Evolutionary conservation across 35 echinoderm and acorn worm genomes (phyloP).

Genomic region (Stichopus chloronotus): DNA sequence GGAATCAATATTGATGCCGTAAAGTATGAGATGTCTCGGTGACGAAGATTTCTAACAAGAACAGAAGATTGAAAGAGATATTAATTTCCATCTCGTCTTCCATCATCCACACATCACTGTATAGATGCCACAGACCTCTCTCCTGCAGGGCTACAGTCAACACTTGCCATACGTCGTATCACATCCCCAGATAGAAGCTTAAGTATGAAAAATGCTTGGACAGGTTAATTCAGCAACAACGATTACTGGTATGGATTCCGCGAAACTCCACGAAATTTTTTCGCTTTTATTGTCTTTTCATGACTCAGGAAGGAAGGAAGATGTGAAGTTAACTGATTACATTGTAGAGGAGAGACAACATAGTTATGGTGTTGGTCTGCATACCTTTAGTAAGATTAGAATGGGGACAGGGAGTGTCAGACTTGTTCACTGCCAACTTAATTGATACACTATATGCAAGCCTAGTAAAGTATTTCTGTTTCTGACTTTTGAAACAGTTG

Average conservation of each 20-base stretch:
- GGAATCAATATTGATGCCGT: conserved; percentile 48
- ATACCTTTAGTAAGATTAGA: too few species aligned
- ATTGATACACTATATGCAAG: too few species aligned
- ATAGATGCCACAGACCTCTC: neutral
- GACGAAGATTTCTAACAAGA: conserved; percentile 17
- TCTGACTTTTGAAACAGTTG: too few species aligned
- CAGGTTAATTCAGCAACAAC: neutral
- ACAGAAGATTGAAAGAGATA: conserved; percentile 28
- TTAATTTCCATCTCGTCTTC: conserved; percentile 33
- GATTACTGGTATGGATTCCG: neutral
- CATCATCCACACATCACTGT: neutral
- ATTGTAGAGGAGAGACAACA: too few species aligned
- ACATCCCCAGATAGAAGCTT: neutral
- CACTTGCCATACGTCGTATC: neutral
- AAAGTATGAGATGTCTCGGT: conserved; percentile 27
- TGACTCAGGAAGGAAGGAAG: too few species aligned
- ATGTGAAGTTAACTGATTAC: too few species aligned
- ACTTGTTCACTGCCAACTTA: too few species aligned
- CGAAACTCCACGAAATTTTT: neutral
- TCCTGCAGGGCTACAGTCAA: neutral
- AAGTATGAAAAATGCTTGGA: neutral
- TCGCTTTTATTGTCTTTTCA: too few species aligned
- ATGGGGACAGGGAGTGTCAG: too few species aligned
- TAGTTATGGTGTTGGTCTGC: too few species aligned
- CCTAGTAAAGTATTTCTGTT: too few species aligned